A percentile compares a stretch with the other conserved stretches of the same genome.
These are phyloP conservation scores for Cephalophus harveyi DNA, from an alignment of 2,113 vertebrate species.

Conservation along the genomic window DNA sequence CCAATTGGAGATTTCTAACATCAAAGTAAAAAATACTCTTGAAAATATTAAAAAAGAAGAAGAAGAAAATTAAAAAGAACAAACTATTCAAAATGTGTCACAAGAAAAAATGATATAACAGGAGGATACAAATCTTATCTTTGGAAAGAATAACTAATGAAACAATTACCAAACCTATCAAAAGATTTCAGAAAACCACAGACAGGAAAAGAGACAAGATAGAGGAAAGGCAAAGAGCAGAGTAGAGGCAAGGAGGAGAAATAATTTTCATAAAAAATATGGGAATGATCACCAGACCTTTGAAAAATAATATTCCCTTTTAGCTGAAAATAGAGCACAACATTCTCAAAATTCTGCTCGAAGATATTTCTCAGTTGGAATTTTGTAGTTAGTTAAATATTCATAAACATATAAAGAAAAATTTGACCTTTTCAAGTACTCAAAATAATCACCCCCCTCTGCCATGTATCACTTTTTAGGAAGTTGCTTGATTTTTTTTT, in stretches of 20 bases:
- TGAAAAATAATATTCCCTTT: background rate
- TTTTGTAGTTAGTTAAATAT: background rate
- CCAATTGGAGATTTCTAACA: background rate
- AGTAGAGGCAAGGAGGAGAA: background rate
- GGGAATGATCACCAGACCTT: background rate
- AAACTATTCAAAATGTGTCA: background rate
- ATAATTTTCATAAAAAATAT: background rate
- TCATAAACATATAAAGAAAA: background rate
- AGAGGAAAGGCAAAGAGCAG: background rate
- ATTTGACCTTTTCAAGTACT: background rate
- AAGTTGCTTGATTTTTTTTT: background rate
- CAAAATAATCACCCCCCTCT: background rate
- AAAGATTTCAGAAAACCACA: background rate
- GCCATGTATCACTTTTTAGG: background rate
- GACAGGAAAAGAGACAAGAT: background rate
- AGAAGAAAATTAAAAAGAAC: background rate
- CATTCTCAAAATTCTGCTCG: background rate
- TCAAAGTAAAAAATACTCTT: background rate
- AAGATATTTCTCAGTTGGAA: background rate
- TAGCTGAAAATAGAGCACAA: background rate
- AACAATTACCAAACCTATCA: background rate
- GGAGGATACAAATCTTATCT: background rate
- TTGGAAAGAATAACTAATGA: background rate
- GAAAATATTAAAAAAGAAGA: background rate
- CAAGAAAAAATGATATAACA: background rate